A percentile compares a stretch with the other conserved stretches of the same genome.
Evolutionary conservation across 2,113 vertebrate species (phyloP).

Genomic region (Paracyprichromis sp.): DNA sequence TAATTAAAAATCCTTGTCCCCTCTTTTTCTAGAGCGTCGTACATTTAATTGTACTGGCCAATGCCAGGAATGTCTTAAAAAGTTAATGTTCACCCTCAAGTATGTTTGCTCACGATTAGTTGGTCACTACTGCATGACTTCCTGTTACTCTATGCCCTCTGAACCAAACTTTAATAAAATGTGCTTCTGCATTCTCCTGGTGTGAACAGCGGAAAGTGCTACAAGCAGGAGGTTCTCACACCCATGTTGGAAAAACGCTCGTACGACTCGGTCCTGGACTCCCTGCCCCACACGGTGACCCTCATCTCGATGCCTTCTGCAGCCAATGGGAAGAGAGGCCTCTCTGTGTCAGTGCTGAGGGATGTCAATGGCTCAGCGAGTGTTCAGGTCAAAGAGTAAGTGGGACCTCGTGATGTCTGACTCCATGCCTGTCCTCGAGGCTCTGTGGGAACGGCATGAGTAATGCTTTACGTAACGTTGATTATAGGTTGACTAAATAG

Average conservation of each 20-base stretch:
- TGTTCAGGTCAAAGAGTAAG: conserved; percentile 94
- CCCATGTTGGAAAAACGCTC: conserved; percentile 91
- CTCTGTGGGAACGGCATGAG: neutral
- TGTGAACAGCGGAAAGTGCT: conserved; percentile 83
- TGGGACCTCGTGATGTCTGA: conserved; percentile 21
- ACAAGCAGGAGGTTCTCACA: conserved; percentile 87
- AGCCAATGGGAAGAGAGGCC: conserved; percentile 82
- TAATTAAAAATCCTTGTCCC: neutral
- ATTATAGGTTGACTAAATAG: conserved; percentile 14
- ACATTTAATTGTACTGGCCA: neutral
- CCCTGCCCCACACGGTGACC: conserved; percentile 88
- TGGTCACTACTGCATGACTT: neutral
- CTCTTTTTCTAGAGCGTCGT: neutral
- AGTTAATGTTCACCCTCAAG: neutral
- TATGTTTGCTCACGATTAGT: neutral
- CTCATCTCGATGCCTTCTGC: conserved; percentile 91
- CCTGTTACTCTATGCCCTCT: neutral
- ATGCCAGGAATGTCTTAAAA: neutral
- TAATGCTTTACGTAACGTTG: conserved; percentile 21
- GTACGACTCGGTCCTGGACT: conserved; percentile 79
- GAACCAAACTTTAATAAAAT: neutral
- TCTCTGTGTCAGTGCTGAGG: conserved; percentile 82
- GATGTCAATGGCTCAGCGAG: conserved; percentile 78
- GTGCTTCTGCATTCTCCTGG: neutral
- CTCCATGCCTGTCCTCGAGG: neutral